phyloP scores from a whole-genome alignment of 2,888 invertebrate species.

The Lasioglossum malachurum region DNA sequence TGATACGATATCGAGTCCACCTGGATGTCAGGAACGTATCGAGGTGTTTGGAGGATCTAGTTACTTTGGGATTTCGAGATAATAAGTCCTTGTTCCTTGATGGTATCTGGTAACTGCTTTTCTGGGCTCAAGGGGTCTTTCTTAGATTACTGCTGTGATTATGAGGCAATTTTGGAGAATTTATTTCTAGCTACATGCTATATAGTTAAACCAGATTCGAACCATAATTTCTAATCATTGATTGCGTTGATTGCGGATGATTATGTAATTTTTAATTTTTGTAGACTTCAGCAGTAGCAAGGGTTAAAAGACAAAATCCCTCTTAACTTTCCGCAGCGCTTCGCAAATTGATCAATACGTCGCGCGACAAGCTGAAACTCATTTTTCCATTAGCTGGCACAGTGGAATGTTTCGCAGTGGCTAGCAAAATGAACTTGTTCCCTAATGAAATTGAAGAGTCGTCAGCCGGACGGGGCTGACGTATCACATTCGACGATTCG shows the following conservation, averaged over 20 bases:
- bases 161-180: neutral
- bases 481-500: neutral
- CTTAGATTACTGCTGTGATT: neutral
- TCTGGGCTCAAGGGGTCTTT: neutral
- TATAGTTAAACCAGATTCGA: too few relatives aligned
- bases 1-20: neutral
- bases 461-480: neutral
- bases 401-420: neutral
- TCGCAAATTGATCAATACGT: neutral
- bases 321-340: neutral
- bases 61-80: neutral
- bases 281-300: too few relatives aligned
- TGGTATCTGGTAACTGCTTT: neutral
- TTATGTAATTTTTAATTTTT: too few relatives aligned
- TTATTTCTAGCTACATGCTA: neutral
- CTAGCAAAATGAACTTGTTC: slow-evolving; percentile 1
- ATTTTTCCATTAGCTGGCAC: neutral
- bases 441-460: neutral
- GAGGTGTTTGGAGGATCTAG: neutral
- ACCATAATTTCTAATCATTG: too few relatives aligned
- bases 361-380: neutral
- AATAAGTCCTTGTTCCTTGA: neutral
- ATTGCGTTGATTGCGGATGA: too few relatives aligned
- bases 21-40: neutral
- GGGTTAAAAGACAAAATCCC: too few relatives aligned